Percentiles rank a stretch among this genome's conserved stretches.
Evolutionary conservation across 2,888 invertebrate genomes (phyloP).

Genomic region (Drosophila greeni): DNA sequence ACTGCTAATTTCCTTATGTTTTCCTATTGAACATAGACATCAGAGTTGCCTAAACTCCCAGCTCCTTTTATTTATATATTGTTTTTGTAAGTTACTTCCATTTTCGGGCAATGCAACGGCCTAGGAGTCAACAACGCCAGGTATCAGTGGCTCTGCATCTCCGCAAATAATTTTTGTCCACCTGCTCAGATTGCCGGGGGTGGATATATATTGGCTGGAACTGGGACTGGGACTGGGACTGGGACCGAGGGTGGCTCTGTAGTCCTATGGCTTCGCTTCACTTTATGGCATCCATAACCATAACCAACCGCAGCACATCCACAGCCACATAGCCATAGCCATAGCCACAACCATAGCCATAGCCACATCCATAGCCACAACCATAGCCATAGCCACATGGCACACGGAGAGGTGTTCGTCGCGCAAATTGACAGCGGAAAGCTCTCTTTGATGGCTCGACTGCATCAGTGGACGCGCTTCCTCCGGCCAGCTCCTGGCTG

Average conservation of each 20-base stretch:
- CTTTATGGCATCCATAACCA: slow-evolving; percentile 39
- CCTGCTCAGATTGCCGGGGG: slow-evolving; percentile 24
- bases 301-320: slow-evolving; percentile 29
- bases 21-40: no score
- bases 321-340: background rate
- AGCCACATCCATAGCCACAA: slow-evolving; percentile 34
- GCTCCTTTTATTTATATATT: no score
- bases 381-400: slow-evolving; percentile 3
- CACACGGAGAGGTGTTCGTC: slow-evolving; percentile 28
- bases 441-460: slow-evolving; percentile 14
- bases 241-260: slow-evolving; percentile 6
- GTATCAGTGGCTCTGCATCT: slow-evolving; percentile 21
- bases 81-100: background rate
- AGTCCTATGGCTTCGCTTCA: slow-evolving; percentile 32
- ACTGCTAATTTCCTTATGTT: no score
- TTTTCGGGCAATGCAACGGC: slow-evolving; percentile 14
- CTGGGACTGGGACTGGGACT: background rate
- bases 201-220: slow-evolving; percentile 4
- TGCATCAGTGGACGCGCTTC: slow-evolving; percentile 12
- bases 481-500: slow-evolving; percentile 4
- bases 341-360: slow-evolving; percentile 28
- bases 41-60: no score
- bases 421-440: slow-evolving; percentile 54
- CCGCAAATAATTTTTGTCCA: slow-evolving; percentile 24
- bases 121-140: background rate